Evolutionary conservation across 2,113 vertebrate species (phyloP).

Genomic region (Tichodroma muraria): DNA sequence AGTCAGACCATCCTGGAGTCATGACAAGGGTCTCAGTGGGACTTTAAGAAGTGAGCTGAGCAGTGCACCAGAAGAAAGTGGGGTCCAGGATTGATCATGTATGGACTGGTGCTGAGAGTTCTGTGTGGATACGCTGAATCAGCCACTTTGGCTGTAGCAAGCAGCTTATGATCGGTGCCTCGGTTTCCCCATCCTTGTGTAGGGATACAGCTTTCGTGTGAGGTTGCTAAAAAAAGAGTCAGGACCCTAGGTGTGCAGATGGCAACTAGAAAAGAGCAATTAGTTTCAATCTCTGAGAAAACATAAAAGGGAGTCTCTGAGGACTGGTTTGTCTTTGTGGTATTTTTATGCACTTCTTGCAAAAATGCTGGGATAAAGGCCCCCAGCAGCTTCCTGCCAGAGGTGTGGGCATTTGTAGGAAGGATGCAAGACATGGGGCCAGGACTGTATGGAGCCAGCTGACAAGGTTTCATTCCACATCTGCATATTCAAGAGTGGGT

Average conservation of each 20-base stretch:
- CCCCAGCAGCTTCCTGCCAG: background rate
- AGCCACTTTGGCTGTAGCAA: background rate
- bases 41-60: background rate
- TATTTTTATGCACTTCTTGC: background rate
- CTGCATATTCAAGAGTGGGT: background rate
- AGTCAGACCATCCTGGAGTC: background rate
- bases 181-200: background rate
- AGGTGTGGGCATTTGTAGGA: background rate
- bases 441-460: background rate
- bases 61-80: background rate
- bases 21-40: background rate
- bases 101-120: background rate
- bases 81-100: background rate
- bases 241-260: background rate
- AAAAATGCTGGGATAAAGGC: background rate
- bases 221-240: background rate
- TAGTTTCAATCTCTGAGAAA: background rate
- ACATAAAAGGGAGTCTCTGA: background rate
- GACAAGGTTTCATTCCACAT: accelerated
- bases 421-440: background rate
- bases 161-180: background rate
- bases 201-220: background rate
- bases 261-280: background rate
- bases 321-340: background rate
- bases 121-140: background rate